These are phyloP conservation scores for Babyrousa celebensis DNA, from an alignment of 2,797 vertebrate genomes.

Conservation along the genomic window DNA sequence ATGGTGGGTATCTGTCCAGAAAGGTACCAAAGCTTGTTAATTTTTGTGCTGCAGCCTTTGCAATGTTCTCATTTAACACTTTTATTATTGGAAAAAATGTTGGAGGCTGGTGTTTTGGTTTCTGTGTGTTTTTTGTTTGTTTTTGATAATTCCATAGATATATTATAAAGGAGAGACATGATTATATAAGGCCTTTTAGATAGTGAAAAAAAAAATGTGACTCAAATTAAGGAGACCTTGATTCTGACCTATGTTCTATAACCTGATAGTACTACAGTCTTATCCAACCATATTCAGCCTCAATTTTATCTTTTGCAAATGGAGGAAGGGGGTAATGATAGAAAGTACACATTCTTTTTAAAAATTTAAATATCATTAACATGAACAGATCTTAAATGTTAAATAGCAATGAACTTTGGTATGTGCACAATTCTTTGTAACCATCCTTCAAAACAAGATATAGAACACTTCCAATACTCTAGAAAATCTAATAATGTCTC, in stretches of 20 bases:
- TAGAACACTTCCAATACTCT: neutral
- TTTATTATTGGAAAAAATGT: neutral
- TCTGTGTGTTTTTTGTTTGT: neutral
- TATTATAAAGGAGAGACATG: neutral
- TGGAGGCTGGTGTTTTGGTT: neutral
- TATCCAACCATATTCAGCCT: neutral
- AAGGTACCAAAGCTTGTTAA: neutral
- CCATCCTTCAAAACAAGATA: neutral
- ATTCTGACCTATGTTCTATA: neutral
- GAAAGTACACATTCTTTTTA: neutral
- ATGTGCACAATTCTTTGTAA: neutral
- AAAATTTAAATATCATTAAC: neutral
- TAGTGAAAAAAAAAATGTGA: neutral
- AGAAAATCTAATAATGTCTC: neutral
- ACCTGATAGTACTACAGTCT: neutral
- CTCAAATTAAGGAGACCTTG: neutral
- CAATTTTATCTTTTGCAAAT: neutral
- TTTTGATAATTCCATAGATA: neutral
- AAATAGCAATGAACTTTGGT: neutral
- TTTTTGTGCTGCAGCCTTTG: neutral
- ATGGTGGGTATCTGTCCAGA: neutral
- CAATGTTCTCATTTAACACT: neutral
- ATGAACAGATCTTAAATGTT: neutral
- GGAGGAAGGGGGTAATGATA: neutral
- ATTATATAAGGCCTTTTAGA: neutral